Evolutionary conservation across 2,888 invertebrate genomes (phyloP), one percentile per base, ranked within the genome.

Genomic region (Sepioteuthis lessoniana): DNA sequence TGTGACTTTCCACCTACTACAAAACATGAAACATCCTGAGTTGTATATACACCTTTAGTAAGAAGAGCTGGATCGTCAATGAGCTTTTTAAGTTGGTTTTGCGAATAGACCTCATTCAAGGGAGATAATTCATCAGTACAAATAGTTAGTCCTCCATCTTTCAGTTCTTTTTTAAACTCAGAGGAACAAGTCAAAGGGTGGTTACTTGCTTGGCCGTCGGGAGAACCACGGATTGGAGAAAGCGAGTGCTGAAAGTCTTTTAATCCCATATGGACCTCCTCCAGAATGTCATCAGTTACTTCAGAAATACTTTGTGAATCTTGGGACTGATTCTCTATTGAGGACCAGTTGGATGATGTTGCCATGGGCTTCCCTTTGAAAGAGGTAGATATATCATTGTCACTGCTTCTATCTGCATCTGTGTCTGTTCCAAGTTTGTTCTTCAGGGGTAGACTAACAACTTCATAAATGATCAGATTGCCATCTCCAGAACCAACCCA

Each of bases 401-500:
- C 60, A 5, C 76, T 76, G 35, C 35, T 76, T 76, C 76, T n/a
- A 16, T 76, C 76, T 76, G n/a, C n/a, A 16, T 76, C 76, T 35
- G 76, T 76, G n/a, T 37, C 37, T 55, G 90, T 91, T 25, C 10
- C 37, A 19, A n/a, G 55, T 90, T 31, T 47, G n/a, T 35, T 42
- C 90, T 94, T 94, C 28, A 76, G n/a, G 13, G 76, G 76, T 8
- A 76, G 76, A 76, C 16, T 8, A n/a, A 95, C 93, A 16, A 96
- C 94, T 94, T 97, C 97, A 94, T 97, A 97, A 50, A 97, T 96
- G 94, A 97, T 96, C 46, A 97, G 95, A 94, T 96, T 97, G 37
- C 98, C 98, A 95, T 97, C 97, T 4, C 97, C 97, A 10, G 97
- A 97, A 16, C 97, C 97, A 19, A 97, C 97, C 97, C 97, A 97